A percentile compares a stretch with the other conserved stretches of the same genome.
Conservation (phyloP, 2,113 vertebrate species). For the Fregata magnificens region DNA sequence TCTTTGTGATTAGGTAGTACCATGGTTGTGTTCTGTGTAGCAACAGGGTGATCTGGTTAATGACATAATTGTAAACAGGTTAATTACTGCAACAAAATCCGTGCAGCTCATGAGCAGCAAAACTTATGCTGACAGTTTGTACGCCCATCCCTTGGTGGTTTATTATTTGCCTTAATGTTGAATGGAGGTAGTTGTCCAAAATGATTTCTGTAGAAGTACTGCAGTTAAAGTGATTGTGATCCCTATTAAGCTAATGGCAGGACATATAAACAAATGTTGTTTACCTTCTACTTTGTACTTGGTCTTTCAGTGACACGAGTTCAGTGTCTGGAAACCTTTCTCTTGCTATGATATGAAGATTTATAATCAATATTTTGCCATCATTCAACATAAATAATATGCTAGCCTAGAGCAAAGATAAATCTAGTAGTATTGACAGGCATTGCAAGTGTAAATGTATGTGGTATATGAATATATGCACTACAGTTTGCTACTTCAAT, state of each 20-base stretch:
- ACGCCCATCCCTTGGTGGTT: not conserved
- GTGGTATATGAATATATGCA: not conserved
- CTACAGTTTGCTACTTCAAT: not conserved
- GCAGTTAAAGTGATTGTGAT: not conserved
- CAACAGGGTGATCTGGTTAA: not conserved
- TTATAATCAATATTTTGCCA: not conserved
- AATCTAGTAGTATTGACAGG: not conserved
- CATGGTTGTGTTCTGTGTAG: not conserved
- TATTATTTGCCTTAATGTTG: not conserved
- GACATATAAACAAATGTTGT: not conserved
- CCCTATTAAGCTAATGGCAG: not conserved
- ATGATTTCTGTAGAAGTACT: not conserved
- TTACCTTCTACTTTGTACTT: not conserved
- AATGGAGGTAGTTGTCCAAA: not conserved
- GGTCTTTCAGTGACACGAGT: not conserved
- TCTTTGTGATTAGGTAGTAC: not conserved
- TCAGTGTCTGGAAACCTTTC: not conserved
- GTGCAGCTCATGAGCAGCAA: not conserved
- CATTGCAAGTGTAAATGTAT: not conserved
- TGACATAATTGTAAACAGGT: not conserved
- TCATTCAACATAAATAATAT: not conserved
- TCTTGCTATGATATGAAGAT: not conserved
- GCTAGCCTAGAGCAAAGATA: not conserved
- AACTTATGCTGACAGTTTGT: not conserved
- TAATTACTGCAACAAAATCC: not conserved